Evolutionary conservation across 2,888 invertebrate species (phyloP).

Genomic region (Apamea monoglypha): DNA sequence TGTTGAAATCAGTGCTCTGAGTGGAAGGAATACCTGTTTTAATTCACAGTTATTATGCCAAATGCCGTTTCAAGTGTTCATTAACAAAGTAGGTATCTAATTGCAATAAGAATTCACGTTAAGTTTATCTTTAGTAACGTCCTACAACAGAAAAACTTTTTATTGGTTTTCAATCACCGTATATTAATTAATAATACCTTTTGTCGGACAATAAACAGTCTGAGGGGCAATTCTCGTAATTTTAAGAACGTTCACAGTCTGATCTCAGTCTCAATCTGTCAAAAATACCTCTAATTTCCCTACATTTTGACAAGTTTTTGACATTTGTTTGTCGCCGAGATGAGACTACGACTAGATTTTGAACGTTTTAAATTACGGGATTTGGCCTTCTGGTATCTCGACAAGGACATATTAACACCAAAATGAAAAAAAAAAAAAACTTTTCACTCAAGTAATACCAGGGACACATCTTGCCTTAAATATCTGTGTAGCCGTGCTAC

Average conservation of each 20-base stretch:
- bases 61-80: background rate
- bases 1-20: no score
- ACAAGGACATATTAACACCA: background rate
- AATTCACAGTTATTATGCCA: background rate
- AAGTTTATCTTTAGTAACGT: background rate
- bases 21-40: no score
- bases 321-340: no score
- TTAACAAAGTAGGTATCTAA: background rate
- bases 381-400: no score
- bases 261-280: no score
- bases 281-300: no score
- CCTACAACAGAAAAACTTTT: background rate
- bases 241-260: no score
- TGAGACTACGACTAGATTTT: no score
- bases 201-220: background rate
- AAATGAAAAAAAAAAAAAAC: background rate
- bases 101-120: background rate
- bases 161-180: background rate
- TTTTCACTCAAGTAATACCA: background rate
- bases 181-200: background rate
- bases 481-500: background rate
- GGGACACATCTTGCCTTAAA: background rate
- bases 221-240: no score
- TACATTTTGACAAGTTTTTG: no score
- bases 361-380: no score